phyloP scores from a whole-genome alignment of 2,113 vertebrate genomes.

The Phyllopteryx taeniolatus region DNA sequence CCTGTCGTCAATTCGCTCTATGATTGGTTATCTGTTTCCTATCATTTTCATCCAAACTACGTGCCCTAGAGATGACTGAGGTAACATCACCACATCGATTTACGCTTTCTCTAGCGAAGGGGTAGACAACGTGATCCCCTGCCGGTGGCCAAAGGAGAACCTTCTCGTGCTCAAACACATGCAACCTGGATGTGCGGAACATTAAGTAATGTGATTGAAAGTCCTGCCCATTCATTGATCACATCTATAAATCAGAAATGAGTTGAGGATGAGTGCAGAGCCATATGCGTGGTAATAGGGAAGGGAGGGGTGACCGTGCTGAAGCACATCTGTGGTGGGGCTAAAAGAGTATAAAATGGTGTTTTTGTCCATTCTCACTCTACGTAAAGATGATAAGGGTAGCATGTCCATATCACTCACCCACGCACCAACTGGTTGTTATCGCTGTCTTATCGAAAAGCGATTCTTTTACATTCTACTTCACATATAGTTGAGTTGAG shows the following conservation, averaged over 20 bases:
- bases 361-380: neutral
- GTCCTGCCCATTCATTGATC: neutral
- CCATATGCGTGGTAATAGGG: too few relatives aligned
- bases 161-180: too few relatives aligned
- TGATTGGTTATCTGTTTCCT: slow-evolving; percentile 59
- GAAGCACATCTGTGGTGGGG: too few relatives aligned
- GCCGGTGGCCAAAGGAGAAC: neutral
- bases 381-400: neutral
- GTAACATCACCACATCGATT: slow-evolving; percentile 47
- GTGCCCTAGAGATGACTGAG: slow-evolving; percentile 24
- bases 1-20: slow-evolving; percentile 34
- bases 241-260: neutral
- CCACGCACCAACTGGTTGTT: too few relatives aligned
- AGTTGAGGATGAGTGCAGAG: too few relatives aligned
- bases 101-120: neutral
- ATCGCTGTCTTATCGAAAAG: too few relatives aligned
- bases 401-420: neutral
- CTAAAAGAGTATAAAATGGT: too few relatives aligned
- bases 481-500: too few relatives aligned
- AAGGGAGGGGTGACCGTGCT: too few relatives aligned
- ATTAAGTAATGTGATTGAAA: neutral
- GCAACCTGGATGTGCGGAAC: neutral
- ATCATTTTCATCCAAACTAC: slow-evolving; percentile 35
- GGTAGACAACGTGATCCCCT: slow-evolving; percentile 14
- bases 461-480: too few relatives aligned